Conservation (phyloP, 2,797 vertebrate species). For the Ibycter americanus region DNA sequence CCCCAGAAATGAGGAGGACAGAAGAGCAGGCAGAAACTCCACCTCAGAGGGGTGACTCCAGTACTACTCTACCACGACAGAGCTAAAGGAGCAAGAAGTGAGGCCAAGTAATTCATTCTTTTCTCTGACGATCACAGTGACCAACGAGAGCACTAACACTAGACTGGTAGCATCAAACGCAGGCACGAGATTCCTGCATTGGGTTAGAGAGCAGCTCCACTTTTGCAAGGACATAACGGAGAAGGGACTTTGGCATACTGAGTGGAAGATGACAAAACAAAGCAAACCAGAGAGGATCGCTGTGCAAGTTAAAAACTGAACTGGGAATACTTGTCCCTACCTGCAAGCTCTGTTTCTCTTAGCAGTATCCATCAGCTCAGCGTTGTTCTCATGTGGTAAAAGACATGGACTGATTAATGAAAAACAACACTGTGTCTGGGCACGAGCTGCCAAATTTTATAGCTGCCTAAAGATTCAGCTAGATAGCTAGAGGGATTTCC, state of each 20-base stretch:
- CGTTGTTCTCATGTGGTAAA: not conserved
- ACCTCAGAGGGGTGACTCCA: not conserved
- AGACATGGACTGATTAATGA: conserved; percentile 26
- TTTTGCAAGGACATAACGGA: not conserved
- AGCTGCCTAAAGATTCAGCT: not conserved
- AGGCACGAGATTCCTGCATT: not conserved
- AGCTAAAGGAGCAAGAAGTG: not conserved
- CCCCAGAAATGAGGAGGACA: not conserved
- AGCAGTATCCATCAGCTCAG: not conserved
- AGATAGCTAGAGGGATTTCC: not conserved
- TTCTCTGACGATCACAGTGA: not conserved
- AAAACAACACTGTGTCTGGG: not conserved
- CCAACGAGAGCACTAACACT: not conserved
- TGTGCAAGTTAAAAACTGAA: conserved; percentile 2
- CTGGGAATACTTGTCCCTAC: conserved; percentile 12
- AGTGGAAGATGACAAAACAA: not conserved
- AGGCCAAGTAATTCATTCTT: not conserved
- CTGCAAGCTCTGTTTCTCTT: conserved; percentile 7
- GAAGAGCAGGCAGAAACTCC: not conserved
- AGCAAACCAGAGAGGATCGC: not conserved
- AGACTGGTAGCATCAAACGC: not conserved
- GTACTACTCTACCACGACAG: not conserved
- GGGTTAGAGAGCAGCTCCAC: not conserved
- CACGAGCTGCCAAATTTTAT: not conserved
- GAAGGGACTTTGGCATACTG: not conserved